Evolutionary conservation across 1,140 invertebrate genomes (phyloP).

Genomic region (Drosophila saltans): DNA sequence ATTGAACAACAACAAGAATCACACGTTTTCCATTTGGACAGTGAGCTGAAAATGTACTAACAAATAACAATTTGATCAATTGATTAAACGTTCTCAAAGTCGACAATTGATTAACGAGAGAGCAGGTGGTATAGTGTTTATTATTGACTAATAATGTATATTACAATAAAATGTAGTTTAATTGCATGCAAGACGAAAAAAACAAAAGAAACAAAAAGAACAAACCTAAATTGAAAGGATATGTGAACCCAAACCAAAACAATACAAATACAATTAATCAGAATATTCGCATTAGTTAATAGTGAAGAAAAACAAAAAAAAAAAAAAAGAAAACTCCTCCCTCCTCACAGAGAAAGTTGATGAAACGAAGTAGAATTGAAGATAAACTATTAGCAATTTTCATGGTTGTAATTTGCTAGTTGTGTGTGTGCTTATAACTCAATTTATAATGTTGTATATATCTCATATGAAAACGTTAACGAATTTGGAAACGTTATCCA

Average conservation of each 20-base stretch:
- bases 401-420: constrained; percentile 75
- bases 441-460: constrained; percentile 43
- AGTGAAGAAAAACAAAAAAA: not conserved
- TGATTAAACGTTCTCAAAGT: constrained; percentile 65
- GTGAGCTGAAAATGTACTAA: constrained; percentile 74
- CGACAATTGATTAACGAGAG: not conserved
- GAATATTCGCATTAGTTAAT: constrained; percentile 7
- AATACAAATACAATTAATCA: constrained; percentile 35
- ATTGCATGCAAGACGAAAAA: constrained; percentile 46
- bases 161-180: constrained; percentile 52
- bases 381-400: constrained; percentile 79
- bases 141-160: constrained; percentile 60
- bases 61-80: constrained; percentile 63
- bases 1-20: constrained; percentile 74
- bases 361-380: constrained; percentile 19
- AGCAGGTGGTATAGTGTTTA: constrained; percentile 59
- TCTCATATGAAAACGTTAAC: not conserved
- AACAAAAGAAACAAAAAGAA: constrained; percentile 3
- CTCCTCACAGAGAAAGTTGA: constrained; percentile 4
- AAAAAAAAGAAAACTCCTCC: constrained; percentile 8
- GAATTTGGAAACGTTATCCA: constrained; percentile 2
- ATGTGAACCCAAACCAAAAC: constrained; percentile 11
- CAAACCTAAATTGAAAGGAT: not conserved
- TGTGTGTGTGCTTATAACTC: constrained; percentile 33
- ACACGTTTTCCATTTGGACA: constrained; percentile 81